A percentile compares a stretch with the other conserved stretches of the same genome.
Conservation (phyloP, 2,888 invertebrate genomes). For the Andrena praecox region DNA sequence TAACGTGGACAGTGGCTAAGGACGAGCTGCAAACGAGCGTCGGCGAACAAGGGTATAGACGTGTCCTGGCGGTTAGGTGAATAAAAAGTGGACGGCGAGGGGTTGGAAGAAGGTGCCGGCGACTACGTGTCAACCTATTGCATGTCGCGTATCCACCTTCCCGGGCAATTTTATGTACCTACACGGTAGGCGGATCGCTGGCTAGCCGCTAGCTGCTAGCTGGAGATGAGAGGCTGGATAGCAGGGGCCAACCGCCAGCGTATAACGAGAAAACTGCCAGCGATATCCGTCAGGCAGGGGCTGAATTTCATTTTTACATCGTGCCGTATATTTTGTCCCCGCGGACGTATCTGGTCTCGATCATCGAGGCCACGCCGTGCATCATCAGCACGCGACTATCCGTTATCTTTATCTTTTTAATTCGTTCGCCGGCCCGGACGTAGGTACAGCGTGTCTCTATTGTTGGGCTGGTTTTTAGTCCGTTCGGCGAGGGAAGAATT, state of each 20-base stretch:
- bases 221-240: slow-evolving; percentile 67
- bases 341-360: slow-evolving; percentile 65
- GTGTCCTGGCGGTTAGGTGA: slow-evolving; percentile 12
- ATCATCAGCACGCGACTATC: slow-evolving; percentile 65
- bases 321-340: slow-evolving; percentile 56
- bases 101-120: neutral
- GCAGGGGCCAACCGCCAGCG: slow-evolving; percentile 28
- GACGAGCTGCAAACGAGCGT: neutral
- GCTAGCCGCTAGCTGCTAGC: slow-evolving; percentile 26
- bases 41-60: neutral
- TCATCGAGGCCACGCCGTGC: slow-evolving; percentile 58
- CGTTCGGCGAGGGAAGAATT: neutral
- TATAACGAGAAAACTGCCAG: slow-evolving; percentile 58
- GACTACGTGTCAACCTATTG: slow-evolving; percentile 40
- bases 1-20: neutral
- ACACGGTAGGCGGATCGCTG: slow-evolving; percentile 63
- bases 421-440: slow-evolving; percentile 37
- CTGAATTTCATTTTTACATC: slow-evolving; percentile 67
- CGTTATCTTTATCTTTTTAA: slow-evolving; percentile 67
- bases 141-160: slow-evolving; percentile 61
- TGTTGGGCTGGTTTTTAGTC: neutral
- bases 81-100: slow-evolving; percentile 37
- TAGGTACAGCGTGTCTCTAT: slow-evolving; percentile 26
- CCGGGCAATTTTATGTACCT: slow-evolving; percentile 55
- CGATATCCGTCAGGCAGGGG: slow-evolving; percentile 50